These are phyloP conservation scores for Eueides isabella DNA, from an alignment of 1,140 invertebrate genomes.

Conservation along the genomic window DNA sequence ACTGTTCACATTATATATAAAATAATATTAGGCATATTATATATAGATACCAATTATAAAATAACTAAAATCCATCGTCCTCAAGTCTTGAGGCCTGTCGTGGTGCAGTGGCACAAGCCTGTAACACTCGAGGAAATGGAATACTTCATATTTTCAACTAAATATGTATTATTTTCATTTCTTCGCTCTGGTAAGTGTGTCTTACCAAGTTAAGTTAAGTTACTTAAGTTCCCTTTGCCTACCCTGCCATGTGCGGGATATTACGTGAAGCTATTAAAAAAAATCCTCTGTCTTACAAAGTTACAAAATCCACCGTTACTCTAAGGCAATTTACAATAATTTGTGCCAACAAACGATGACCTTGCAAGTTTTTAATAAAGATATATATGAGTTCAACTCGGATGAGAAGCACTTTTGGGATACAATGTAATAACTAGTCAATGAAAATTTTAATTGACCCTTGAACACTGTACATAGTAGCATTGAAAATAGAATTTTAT, in stretches of 20 bases:
- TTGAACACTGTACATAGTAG: neutral
- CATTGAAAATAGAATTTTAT: conserved; percentile 13
- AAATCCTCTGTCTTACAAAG: neutral
- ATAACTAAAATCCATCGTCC: neutral
- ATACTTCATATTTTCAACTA: too few species aligned
- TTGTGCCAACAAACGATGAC: neutral
- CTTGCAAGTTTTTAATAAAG: neutral
- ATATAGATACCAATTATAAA: neutral
- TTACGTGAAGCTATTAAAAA: too few species aligned
- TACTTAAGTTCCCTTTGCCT: too few species aligned
- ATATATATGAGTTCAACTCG: neutral
- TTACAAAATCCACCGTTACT: neutral
- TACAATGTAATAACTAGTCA: neutral
- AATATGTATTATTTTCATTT: too few species aligned
- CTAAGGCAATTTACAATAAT: neutral
- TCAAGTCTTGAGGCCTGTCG: too few species aligned
- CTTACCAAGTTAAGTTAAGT: too few species aligned
- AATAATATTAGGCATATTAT: neutral
- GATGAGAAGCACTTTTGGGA: neutral
- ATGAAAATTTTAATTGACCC: neutral
- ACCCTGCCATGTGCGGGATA: too few species aligned
- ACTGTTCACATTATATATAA: too few species aligned
- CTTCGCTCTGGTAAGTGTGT: too few species aligned
- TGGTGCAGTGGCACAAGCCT: too few species aligned
- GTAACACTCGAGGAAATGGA: too few species aligned